Evolutionary conservation across 2,888 invertebrate species (phyloP), one percentile per base, ranked within the genome.

Genomic region (Ophioninae sp.): DNA sequence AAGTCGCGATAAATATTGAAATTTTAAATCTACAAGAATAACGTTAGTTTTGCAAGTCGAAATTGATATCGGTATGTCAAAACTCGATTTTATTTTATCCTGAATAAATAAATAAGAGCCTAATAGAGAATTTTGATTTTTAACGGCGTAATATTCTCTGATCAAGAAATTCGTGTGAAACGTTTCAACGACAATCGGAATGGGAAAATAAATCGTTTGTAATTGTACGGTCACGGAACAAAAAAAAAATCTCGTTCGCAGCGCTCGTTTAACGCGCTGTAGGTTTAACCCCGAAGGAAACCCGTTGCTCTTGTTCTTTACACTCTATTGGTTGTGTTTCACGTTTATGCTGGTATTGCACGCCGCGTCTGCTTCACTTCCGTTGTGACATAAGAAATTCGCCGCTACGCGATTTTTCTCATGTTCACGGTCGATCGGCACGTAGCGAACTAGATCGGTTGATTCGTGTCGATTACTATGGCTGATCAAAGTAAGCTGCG

Each of bases 381-480:
- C 69, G 69, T 20, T 37, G 37, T 30, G 23, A 20, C 20, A 65
- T 20, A 44, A 71, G 69, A 71, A 71, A 71, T 58, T 58, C 56
- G 20, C 22, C 69, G n/a, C 8, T 30, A 56, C 51, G 17, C 41
- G 64, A n/a, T 74, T 71, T 71, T 71, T 64, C 22, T 64, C 22
- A 17, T 30, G 9, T 59, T 30, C 39, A 22, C 30, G 63, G 17
- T 63, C 74, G 13, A 30, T 74, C 9, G 64, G 22, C 30, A 30
- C 51, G 51, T 10, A 17, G 51, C 17, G 64, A 69, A 56, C 63
- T 22, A 39, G 71, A 78, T 71, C 78, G 69, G 41, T 68, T 37
- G 59, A 69, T 64, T 64, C 64, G 74, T 74, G 74, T 64, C 74
- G 59, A 39, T 72, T 59, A 59, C 58, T 59, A 22, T 30, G 59